phyloP scores from a whole-genome alignment of 2,113 vertebrate species.

The Procavia capensis region DNA sequence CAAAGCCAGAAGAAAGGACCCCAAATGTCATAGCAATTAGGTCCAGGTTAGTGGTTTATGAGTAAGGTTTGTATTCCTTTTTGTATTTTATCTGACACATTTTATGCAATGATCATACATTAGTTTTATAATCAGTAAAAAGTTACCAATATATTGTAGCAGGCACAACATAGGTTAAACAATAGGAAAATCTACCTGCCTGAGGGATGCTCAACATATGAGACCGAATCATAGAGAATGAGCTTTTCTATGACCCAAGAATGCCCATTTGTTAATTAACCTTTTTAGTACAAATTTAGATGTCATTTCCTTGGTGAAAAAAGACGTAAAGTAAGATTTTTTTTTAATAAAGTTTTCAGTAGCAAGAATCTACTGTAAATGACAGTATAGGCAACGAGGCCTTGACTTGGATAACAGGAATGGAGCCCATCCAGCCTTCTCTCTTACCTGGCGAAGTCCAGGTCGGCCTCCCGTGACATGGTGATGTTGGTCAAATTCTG shows the following conservation, averaged over 20 bases:
- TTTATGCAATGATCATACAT: background rate
- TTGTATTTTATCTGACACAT: background rate
- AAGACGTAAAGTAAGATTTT: background rate
- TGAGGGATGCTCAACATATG: background rate
- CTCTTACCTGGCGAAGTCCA: slow-evolving; percentile 96
- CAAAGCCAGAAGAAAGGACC: background rate
- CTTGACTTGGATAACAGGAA: background rate
- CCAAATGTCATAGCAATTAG: background rate
- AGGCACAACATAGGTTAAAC: background rate
- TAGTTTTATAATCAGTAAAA: background rate
- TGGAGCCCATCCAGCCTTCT: background rate
- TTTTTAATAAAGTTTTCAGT: background rate
- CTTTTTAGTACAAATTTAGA: background rate
- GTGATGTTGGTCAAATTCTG: slow-evolving; percentile 99
- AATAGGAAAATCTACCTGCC: background rate
- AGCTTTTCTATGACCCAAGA: background rate
- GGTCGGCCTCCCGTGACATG: slow-evolving; percentile 98
- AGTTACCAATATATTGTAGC: background rate
- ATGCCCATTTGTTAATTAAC: background rate
- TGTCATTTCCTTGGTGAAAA: background rate
- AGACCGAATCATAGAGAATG: background rate
- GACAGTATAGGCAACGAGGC: background rate
- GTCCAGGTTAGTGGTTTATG: background rate
- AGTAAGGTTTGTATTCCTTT: background rate
- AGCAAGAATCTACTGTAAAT: background rate